Base-by-base conservation (phyloP, 2,888 invertebrate species). In the Dryocosmus kuriphilus region DNA sequence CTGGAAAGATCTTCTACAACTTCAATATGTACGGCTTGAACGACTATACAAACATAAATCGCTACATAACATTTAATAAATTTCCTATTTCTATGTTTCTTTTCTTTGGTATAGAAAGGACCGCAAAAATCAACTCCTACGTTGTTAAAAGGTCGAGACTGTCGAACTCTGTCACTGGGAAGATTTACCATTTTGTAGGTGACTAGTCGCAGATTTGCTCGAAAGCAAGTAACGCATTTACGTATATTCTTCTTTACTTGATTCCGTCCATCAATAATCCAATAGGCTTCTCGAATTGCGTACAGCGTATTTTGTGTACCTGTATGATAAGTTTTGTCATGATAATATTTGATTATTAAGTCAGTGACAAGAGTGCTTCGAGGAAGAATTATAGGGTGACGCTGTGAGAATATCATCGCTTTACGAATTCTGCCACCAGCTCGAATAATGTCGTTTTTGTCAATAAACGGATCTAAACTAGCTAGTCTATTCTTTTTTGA, bases 41-140 rank as follows among this genome's bases (percentile, higher is more conserved):
- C 30, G 2, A 27, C 35, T 71, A 76, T 76, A 27, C 71, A 76
- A n/a, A 76, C 61, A 35, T 67, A 76, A 7, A 76, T 35, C 0
- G 80, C 75, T 11, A 86, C 65, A 35, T 83, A 85, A 9, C 65
- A 78, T 67, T 88, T 87, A 1, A 80, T 63, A 24, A 41, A 57
- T 19, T 75, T 78, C 1, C 61, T 38, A 46, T 80, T 81, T 27
- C 85, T 75, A 16, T 77, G 63, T 24, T 78, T 81, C 2, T 75
- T 77, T 46, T 83, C 80, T n/a, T n/a, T n/a, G n/a, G n/a, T n/a
- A n/a, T n/a, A n/a, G n/a, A n/a, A n/a, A 27, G 87, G 85, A 3
- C 88, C 86, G 14, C 83, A 85, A 79, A 83, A 88, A 77, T 89
- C 87, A 1, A 86, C 75, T 0, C 87, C 88, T 41, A 77, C 61